Conservation (phyloP, 2,113 vertebrate genomes). For the Callionymus lyra region DNA sequence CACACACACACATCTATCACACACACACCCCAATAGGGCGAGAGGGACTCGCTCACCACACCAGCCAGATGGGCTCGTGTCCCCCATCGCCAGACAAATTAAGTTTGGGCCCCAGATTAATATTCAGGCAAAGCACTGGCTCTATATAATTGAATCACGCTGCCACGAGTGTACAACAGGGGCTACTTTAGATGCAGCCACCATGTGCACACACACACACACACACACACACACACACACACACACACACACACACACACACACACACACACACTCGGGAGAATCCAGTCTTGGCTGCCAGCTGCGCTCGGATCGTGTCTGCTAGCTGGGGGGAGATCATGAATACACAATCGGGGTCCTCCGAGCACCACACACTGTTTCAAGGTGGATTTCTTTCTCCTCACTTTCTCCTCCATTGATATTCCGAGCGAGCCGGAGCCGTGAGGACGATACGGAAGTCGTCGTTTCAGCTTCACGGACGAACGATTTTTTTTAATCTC, state of each 20-base stretch:
- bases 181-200: conserved; percentile 59
- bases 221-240: conserved; percentile 12
- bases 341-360: conserved; percentile 33
- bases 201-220: conserved; percentile 18
- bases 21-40: conserved; percentile 2
- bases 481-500: no score
- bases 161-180: conserved; percentile 59
- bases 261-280: background rate
- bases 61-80: conserved; percentile 57
- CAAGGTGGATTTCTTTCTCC: conserved; percentile 9
- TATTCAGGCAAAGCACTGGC: conserved; percentile 66
- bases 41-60: conserved; percentile 24
- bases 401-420: background rate
- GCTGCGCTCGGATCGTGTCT: conserved; percentile 45
- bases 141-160: conserved; percentile 61
- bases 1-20: conserved; percentile 16
- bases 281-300: conserved; percentile 39
- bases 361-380: conserved; percentile 17
- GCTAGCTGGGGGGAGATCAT: conserved; percentile 32
- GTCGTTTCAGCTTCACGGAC: no score
- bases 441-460: no score
- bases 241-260: conserved; percentile 7
- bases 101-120: conserved; percentile 65
- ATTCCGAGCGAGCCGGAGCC: no score
- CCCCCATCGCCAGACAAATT: conserved; percentile 62